A percentile compares a stretch with the other conserved stretches of the same genome.
These are phyloP conservation scores for Malachius bipustulatus DNA, from an alignment of 2,888 invertebrate species.

Conservation along the genomic window DNA sequence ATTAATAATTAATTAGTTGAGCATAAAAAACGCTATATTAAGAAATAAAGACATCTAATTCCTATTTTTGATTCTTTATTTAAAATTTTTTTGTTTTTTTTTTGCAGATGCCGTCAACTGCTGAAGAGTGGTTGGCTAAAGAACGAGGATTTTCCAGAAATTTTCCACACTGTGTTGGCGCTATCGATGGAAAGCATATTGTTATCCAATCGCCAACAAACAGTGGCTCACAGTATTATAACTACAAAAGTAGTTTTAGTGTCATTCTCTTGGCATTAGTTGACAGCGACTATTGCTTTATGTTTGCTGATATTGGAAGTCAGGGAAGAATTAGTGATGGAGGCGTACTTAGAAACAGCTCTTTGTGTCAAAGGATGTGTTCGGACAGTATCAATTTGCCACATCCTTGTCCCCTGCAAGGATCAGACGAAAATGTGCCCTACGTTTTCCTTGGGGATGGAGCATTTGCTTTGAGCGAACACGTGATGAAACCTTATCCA, in stretches of 20 bases:
- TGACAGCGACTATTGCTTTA: conserved; percentile 24
- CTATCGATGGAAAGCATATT: conserved; percentile 28
- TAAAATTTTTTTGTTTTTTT: conserved; percentile 6
- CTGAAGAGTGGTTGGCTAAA: conserved; percentile 11
- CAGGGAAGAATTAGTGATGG: conserved; percentile 16
- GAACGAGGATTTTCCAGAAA: conserved; percentile 11
- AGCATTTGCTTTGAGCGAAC: conserved; percentile 12
- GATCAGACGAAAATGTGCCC: conserved; percentile 8
- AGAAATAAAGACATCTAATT: too few species aligned
- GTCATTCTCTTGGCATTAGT: conserved; percentile 25
- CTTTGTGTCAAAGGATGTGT: conserved; percentile 9
- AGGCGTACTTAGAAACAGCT: conserved; percentile 10
- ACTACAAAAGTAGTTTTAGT: conserved; percentile 25
- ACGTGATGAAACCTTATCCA: conserved; percentile 15
- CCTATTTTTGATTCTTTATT: too few species aligned
- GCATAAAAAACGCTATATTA: too few species aligned
- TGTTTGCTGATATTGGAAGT: conserved; percentile 16
- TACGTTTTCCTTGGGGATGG: conserved; percentile 15
- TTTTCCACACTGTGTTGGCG: conserved; percentile 12
- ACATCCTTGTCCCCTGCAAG: conserved; percentile 5
- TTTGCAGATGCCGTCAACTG: conserved; percentile 12
- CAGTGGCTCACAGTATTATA: conserved; percentile 23
- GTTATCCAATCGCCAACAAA: conserved; percentile 21
- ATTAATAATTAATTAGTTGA: too few species aligned
- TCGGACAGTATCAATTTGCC: conserved; percentile 1